phyloP scores from a whole-genome alignment of 2,888 invertebrate genomes.

The Anarsia innoxiella region DNA sequence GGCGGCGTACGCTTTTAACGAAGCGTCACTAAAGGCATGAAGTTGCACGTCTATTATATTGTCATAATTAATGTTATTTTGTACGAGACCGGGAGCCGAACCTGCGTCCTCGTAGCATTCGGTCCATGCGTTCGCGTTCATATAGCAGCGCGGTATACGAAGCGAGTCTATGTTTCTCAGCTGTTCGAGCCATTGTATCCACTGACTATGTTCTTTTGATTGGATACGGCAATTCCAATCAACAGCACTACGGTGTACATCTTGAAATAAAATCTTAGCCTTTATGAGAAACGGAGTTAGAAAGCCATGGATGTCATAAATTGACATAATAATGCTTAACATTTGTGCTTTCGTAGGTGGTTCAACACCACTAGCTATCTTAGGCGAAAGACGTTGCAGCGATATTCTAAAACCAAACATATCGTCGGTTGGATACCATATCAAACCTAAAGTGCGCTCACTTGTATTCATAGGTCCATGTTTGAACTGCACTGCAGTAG shows the following conservation, averaged over 20 bases:
- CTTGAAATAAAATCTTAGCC: conserved; percentile 18
- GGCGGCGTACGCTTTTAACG: conserved; percentile 22
- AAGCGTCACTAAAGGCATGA: conserved; percentile 27
- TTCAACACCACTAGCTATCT: too few species aligned
- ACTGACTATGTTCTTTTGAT: conserved; percentile 9
- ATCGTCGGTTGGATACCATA: conserved; percentile 18
- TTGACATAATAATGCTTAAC: too few species aligned
- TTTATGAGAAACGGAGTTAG: conserved; percentile 17
- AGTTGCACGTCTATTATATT: conserved; percentile 12
- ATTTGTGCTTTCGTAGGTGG: too few species aligned
- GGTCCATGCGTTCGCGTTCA: conserved; percentile 9
- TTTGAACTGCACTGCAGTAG: conserved; percentile 10
- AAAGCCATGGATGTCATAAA: too few species aligned
- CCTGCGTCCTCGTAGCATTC: conserved; percentile 5
- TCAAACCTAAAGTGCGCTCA: conserved; percentile 18
- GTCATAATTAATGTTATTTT: too few species aligned
- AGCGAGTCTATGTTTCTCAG: conserved; percentile 6
- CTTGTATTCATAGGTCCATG: conserved; percentile 11
- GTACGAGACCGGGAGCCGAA: too few species aligned
- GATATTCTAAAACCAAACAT: conserved; percentile 16
- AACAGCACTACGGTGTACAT: conserved; percentile 17
- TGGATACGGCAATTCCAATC: conserved; percentile 18
- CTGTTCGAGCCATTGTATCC: conserved; percentile 11
- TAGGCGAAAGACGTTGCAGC: too few species aligned
- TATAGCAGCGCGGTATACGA: conserved; percentile 15